Base-by-base conservation (phyloP, 2,113 vertebrate species). In the Pseudolaguvia tuberculata region DNA sequence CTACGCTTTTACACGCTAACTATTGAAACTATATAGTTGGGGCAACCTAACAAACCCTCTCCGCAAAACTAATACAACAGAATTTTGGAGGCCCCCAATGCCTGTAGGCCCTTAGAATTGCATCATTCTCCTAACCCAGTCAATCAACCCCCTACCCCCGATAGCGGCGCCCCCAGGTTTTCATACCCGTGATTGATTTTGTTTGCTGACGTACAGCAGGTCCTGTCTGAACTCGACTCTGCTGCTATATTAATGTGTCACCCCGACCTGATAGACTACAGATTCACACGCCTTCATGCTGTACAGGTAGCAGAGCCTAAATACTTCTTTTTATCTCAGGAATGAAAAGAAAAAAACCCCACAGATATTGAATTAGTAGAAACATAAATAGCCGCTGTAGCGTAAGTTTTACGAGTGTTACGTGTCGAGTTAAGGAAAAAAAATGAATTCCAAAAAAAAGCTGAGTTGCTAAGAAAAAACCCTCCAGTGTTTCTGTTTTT, bases 211-310 rank as follows among this genome's bases (percentile, higher is more conserved):
- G 39, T 52, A 31, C 58, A 7, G 50, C 31, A 27, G 35, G 18
- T 50, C n/a, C 72, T 21, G 47, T 9, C 48, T 65, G 27, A 51
- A 39, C 47, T 31, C 39, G 48, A 50, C 48, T 11, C 27, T 21
- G 52, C 20, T 45, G 59, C 39, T 74, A 45, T 74, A 55, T 74
- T 47, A 66, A 17, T 35, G 57, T 35, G 35, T 53, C 58, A 39
- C n/a, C 51, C 50, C 20, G 21, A 11, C 27, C 12, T 66, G 61
- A 66, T 25, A 18, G 61, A 45, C 18, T 65, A 59, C 55, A 11
- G 25, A 53, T 55, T 35, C 63, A 74, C 21, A 42, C 35, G 18
- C 35, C n/a, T 39, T 50, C 72, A 63, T 57, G 31, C 72, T 52
- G 21, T 27, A 23, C 14, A 45, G 55, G 59, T 23, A 17, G 25